phyloP scores from a whole-genome alignment of 2,113 vertebrate species.

The Lepus europaeus region DNA sequence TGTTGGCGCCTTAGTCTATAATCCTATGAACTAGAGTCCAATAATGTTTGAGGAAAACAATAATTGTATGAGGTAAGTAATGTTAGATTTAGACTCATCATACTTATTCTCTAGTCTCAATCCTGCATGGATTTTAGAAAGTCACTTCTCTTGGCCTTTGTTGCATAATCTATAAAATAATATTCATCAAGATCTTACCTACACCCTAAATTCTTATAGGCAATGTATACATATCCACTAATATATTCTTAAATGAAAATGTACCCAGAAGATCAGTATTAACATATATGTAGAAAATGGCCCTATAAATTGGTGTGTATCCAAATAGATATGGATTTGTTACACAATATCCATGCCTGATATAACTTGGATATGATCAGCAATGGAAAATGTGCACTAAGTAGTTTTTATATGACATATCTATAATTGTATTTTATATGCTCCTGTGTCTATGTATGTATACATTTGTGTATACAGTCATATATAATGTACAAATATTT shows the following conservation, averaged over 20 bases:
- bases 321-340: not conserved
- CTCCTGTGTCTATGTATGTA: not conserved
- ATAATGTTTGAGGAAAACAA: not conserved
- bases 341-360: not conserved
- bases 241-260: not conserved
- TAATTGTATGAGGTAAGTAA: not conserved
- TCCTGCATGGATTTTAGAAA: not conserved
- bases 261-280: not conserved
- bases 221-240: not conserved
- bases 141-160: not conserved
- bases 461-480: too few species aligned
- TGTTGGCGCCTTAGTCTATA: not conserved
- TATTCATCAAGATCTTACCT: not conserved
- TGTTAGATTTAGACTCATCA: not conserved
- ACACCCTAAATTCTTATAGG: not conserved
- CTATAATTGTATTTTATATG: not conserved
- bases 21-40: not conserved
- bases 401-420: not conserved
- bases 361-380: not conserved
- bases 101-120: not conserved
- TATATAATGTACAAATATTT: not conserved
- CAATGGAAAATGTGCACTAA: not conserved
- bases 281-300: rapidly evolving
- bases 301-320: not conserved
- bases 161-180: not conserved